These are phyloP conservation scores for Phylloscopus trochilus DNA, from an alignment of 2,113 vertebrate genomes.

Conservation along the genomic window DNA sequence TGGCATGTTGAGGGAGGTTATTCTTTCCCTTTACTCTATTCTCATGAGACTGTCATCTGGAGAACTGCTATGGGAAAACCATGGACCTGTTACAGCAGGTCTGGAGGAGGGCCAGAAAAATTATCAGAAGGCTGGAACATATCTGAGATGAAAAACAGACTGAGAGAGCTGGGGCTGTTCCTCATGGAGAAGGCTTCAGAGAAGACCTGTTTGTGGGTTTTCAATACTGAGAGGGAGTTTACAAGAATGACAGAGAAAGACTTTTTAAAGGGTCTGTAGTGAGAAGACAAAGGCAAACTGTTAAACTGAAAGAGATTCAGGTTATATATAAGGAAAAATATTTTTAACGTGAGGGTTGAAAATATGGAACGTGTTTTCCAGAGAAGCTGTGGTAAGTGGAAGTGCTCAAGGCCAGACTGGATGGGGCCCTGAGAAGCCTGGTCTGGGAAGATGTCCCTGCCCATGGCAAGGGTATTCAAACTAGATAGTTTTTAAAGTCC, in stretches of 20 bases:
- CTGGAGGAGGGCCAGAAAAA: background rate
- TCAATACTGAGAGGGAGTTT: rapidly evolving
- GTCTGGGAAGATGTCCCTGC: background rate
- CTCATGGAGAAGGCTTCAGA: background rate
- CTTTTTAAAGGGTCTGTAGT: background rate
- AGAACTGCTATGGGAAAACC: background rate
- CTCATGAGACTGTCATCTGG: background rate
- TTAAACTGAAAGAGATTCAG: background rate
- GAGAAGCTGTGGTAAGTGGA: background rate
- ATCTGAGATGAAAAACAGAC: background rate
- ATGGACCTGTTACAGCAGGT: background rate
- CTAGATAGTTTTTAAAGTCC: background rate
- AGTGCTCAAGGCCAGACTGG: background rate
- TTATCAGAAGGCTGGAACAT: background rate
- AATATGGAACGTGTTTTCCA: background rate
- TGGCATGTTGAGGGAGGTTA: background rate
- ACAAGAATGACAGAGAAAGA: background rate
- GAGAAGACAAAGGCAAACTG: background rate
- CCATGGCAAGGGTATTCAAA: background rate
- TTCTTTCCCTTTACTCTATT: background rate
- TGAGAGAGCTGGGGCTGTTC: background rate
- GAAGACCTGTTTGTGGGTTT: background rate
- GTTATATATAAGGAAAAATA: background rate
- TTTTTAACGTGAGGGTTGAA: rapidly evolving
- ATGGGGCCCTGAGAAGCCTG: background rate